Evolutionary conservation across 2,113 vertebrate species (phyloP), one percentile per base, ranked within the genome.

Genomic region (Australoheros scitulus): DNA sequence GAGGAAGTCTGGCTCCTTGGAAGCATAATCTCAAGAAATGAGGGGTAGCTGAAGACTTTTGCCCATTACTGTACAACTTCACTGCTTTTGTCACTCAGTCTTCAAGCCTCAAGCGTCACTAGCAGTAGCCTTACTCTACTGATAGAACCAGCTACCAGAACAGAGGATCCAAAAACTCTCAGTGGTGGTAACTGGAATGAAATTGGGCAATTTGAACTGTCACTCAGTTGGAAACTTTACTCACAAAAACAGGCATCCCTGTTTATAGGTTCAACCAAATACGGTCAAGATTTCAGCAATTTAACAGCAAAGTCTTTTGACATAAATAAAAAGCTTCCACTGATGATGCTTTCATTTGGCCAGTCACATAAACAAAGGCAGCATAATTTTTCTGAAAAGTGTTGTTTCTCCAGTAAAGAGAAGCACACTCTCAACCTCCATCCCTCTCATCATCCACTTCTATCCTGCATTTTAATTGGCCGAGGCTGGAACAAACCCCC

Each of bases 381-480:
- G 26, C 50, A 34, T 43, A 22, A 41, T 7, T 63, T 58, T 36
- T 55, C 47, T 29, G 7, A 55, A 76, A 80, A 52, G 13, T 56
- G 38, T 50, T 85, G 56, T 83, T 79, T 78, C 68, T 76, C 50
- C 43, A 26, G 60, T 80, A 74, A 86, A 18, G 57, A 82, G 68
- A 70, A 86, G 58, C 11, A 6, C 11, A 17, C 81, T 81, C 56
- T 83, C 77, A 84, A 81, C 79, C 84, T 75, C 22, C 55, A 20
- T 78, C 58, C n/a, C 47, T 72, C 82, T 76, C 89, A 83, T 87
- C 82, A 50, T 79, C 84, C 55, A 26, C 78, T 58, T 77, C 64
- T 83, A 10, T 75, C 64, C 22, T 17, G 52, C 58, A 20, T 87
- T 90, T 91, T 92, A 93, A 93, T 92, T 91, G 91, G 80, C 82